Evolutionary conservation across 2,113 vertebrate genomes (phyloP), one percentile per base, ranked within the genome.

Genomic region (Heteronetta atricapilla): DNA sequence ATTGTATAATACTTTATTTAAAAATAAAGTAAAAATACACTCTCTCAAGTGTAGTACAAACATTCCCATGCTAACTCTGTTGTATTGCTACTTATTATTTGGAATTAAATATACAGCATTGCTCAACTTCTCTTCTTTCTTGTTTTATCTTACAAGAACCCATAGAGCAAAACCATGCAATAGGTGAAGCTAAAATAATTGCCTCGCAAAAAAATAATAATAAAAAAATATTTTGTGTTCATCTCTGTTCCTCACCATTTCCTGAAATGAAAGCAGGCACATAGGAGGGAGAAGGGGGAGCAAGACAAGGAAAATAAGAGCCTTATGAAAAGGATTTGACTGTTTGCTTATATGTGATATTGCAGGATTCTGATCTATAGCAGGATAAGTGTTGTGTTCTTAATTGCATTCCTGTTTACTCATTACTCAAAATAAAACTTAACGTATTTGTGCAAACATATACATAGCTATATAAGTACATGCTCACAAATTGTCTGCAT

Each of bases 31-130:
- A n/a, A n/a, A n/a, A n/a, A n/a, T n/a, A n/a, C n/a, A 78, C 60
- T 79, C 70, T 91, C 56, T 91, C 66, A 79, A 93, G 82, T 78
- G 81, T 84, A 89, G 77, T 84, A 91, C 66, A 95, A 77, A 86
- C 23, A 92, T 72, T 78, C 29, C 87, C 18, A n/a, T 56, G 60
- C 77, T 83, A 73, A 66, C 25, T 95, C 33, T 75, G 26, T 66
- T 91, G 26, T 59, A 58, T 63, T 84, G 33, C 33, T 82, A 20
- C 58, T 91, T 62, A 70, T n/a, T 93, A 84, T 84, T 72, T 4
- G 5, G 95, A 64, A 89, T 94, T 94, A 94, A 75, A 82, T 85
- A 46, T 66, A 64, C 56, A 44, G 44, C 34, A 40, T 34, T 62
- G 58, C 40, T 84, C 75, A 75, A 8, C 48, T 84, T 90, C 46